Evolutionary conservation across 1,140 invertebrate genomes (phyloP).

Genomic region (Drosophila pseudoananassae): DNA sequence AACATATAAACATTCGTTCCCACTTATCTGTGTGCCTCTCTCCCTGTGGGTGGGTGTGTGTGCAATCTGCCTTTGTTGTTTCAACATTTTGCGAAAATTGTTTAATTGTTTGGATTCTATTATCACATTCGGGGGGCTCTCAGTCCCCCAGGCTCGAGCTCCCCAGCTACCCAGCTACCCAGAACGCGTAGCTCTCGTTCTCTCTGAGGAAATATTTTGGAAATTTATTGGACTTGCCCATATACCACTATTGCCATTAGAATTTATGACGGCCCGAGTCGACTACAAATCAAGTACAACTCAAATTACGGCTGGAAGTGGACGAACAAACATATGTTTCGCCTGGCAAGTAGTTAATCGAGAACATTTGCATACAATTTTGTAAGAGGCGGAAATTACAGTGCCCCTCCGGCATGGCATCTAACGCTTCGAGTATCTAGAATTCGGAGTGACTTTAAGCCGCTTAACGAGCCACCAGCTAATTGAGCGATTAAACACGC

Average conservation of each 20-base stretch:
- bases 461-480: conserved; percentile 25
- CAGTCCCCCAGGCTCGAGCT: neutral
- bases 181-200: neutral
- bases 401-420: conserved; percentile 20
- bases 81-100: conserved; percentile 76
- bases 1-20: conserved; percentile 70
- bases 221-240: conserved; percentile 24
- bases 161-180: no score
- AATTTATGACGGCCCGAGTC: conserved; percentile 52
- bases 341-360: conserved; percentile 50
- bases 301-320: conserved; percentile 44
- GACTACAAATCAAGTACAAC: conserved; percentile 52
- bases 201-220: conserved; percentile 4
- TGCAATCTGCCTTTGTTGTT: conserved; percentile 71
- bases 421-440: neutral
- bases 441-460: conserved; percentile 9
- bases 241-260: conserved; percentile 2
- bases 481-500: conserved; percentile 41
- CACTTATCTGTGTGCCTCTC: conserved; percentile 36
- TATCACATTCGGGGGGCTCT: conserved; percentile 59
- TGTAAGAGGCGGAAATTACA: conserved; percentile 49
- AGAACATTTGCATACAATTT: conserved; percentile 65
- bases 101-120: conserved; percentile 79
- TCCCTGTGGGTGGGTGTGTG: conserved; percentile 22
- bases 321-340: conserved; percentile 47